These are phyloP conservation scores for Chelon auratus DNA, from an alignment of 2,797 vertebrate genomes.

Conservation along the genomic window DNA sequence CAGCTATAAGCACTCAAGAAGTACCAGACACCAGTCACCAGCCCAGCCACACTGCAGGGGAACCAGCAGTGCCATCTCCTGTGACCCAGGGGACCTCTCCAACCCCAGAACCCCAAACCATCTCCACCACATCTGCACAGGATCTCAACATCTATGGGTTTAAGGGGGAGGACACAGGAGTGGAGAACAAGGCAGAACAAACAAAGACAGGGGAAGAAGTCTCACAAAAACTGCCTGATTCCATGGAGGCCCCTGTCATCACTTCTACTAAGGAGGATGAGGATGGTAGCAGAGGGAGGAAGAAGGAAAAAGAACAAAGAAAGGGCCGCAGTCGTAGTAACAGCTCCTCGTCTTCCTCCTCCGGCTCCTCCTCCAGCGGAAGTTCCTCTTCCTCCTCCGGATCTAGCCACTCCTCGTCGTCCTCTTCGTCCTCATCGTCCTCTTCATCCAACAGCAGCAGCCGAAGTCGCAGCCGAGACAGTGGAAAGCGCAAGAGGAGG, in stretches of 20 bases:
- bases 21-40: conserved; percentile 47
- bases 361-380: conserved; percentile 89
- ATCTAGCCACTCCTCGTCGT: conserved; percentile 89
- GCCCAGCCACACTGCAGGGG: conserved; percentile 47
- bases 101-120: conserved; percentile 24
- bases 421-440: conserved; percentile 89
- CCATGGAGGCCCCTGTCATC: conserved; percentile 33
- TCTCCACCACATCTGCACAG: conserved; percentile 9
- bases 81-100: conserved; percentile 28
- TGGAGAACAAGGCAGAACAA: conserved; percentile 40
- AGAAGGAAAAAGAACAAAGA: conserved; percentile 79
- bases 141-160: conserved; percentile 7
- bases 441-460: conserved; percentile 87
- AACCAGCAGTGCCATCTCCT: conserved; percentile 37
- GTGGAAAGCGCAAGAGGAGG: conserved; percentile 89
- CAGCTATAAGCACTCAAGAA: conserved; percentile 38
- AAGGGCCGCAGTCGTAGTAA: conserved; percentile 86
- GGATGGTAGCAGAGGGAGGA: conserved; percentile 80
- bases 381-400: conserved; percentile 91
- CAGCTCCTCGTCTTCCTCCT: conserved; percentile 91
- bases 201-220: conserved; percentile 57
- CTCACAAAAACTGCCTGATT: conserved; percentile 16
- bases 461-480: conserved; percentile 86
- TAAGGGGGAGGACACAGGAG: background rate
- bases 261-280: conserved; percentile 70